Base-by-base conservation (phyloP, 2,113 vertebrate species). In the Pedionomus torquatus region DNA sequence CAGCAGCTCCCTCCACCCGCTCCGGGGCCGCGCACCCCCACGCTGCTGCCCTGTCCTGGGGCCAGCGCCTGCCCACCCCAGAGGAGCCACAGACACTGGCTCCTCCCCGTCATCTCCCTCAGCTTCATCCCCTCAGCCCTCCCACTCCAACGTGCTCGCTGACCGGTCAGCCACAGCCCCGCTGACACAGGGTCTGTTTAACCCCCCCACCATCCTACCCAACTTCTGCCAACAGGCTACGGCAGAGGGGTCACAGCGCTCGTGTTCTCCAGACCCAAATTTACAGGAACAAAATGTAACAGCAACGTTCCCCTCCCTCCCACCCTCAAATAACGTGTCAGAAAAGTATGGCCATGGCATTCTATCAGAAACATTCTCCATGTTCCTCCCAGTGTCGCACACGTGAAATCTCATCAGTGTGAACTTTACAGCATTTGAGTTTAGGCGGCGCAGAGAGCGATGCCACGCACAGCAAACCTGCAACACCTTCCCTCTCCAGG, bases 31-130 rank as follows among this genome's bases (percentile, higher is more conserved):
- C 1, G 7, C 16, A 4, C 35, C 4, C 20, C 28, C 0, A 0
- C 0, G 4, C 24, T 20, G 81, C 51, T 49, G 19, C 48, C 12
- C 9, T 17, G 19, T 11, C 30, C 35, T 6, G 75, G 60, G 46
- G 9, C 4, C 14, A 37, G 18, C 5, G 31, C 3, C 10, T 5
- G 49, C 63, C 13, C 14, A 3, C 21, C 33, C 18, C 9, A 9
- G 2, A 9, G 0, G 1, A 10, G 2, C 10, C 0, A 0, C 55
- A 54, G 68, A 21, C 48, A 17, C 7, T 3, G 12, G 10, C 37
- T 48, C 3, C 1, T 6, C 5, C 35, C 43, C 81, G 2, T 23
- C 57, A 23, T 15, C 33, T 23, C 55, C 55, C 37, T 63, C 25
- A 17, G 0, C 49, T 31, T 5, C 57, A 14, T 7, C 41, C 63